Percentiles rank a stretch among this genome's conserved stretches.
phyloP scores from a whole-genome alignment of 2,888 invertebrate species.

The Crematogaster levior region DNA sequence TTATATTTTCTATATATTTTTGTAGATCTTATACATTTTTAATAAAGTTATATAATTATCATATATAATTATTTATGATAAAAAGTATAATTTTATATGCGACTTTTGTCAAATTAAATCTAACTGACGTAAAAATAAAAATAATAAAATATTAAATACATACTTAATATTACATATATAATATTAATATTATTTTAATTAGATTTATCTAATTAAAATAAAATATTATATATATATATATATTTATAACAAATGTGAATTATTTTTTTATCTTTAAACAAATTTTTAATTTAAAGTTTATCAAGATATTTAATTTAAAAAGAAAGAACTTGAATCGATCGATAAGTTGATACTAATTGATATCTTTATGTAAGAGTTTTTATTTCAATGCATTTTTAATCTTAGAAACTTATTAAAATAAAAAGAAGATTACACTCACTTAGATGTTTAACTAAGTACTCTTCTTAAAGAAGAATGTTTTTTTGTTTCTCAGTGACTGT shows the following conservation, averaged over 20 bases:
- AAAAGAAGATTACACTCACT: slow-evolving; percentile 36
- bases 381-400: background rate
- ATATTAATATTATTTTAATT: too few relatives aligned
- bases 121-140: background rate
- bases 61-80: background rate
- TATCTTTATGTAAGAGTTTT: background rate
- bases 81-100: background rate
- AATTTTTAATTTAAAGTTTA: background rate
- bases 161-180: too few relatives aligned
- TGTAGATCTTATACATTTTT: background rate
- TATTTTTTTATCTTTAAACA: background rate
- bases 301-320: background rate
- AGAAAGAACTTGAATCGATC: background rate
- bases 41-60: background rate
- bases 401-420: background rate
- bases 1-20: background rate
- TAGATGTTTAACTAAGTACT: slow-evolving; percentile 1
- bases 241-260: background rate
- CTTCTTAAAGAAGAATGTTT: slow-evolving; percentile 15
- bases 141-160: background rate
- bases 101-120: background rate
- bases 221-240: background rate
- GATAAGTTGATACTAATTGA: background rate
- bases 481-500: background rate
- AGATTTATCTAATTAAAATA: too few relatives aligned